Percentiles rank a stretch among this genome's conserved stretches.
Evolutionary conservation across 2,797 vertebrate genomes (phyloP).

Genomic region (Tadarida brasiliensis): DNA sequence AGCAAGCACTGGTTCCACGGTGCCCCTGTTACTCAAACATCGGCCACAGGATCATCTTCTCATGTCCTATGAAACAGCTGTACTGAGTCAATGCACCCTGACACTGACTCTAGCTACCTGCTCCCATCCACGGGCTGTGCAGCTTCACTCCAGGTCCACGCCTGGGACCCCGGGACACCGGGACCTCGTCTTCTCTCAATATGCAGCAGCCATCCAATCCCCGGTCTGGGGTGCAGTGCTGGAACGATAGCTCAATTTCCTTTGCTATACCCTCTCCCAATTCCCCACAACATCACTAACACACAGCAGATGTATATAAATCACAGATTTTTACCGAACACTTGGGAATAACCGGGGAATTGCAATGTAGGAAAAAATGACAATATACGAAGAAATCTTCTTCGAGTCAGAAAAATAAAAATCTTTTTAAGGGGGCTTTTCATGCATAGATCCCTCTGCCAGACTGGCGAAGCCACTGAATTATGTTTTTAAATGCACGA

Average conservation of each 20-base stretch:
- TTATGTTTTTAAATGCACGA: conserved; percentile 30
- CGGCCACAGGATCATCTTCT: not conserved
- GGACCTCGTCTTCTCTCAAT: not conserved
- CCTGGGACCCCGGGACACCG: not conserved
- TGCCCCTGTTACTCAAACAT: not conserved
- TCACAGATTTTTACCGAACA: not conserved
- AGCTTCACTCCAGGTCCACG: not conserved
- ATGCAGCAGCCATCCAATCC: not conserved
- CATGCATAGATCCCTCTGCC: not conserved
- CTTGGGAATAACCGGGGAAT: not conserved
- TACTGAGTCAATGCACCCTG: not conserved
- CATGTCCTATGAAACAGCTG: not conserved
- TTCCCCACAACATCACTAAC: not conserved
- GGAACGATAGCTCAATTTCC: not conserved
- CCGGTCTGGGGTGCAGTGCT: not conserved
- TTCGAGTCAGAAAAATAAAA: not conserved
- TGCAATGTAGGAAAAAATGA: conserved; percentile 4
- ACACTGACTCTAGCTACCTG: not conserved
- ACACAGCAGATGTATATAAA: not conserved
- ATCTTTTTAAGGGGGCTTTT: conserved; percentile 23
- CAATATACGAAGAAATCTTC: conserved; percentile 24
- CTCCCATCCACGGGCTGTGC: not conserved
- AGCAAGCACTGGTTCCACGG: not conserved
- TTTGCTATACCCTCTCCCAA: not conserved
- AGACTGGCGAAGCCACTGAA: not conserved